Conservation (phyloP, 2,888 invertebrate species). For the Apamea monoglypha region DNA sequence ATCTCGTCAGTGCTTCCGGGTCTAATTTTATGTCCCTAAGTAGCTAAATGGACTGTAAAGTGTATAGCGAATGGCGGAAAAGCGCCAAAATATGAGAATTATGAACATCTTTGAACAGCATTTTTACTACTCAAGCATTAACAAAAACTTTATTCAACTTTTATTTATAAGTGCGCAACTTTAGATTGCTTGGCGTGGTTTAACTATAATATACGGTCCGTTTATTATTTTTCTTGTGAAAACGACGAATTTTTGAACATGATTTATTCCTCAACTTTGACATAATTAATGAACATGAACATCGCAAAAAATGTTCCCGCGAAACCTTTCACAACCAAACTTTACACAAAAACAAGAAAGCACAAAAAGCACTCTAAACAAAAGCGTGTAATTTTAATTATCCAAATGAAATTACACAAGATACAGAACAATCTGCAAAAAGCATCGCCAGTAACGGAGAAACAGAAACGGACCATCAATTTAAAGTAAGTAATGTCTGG, state of each 20-base stretch:
- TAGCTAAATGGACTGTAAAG: constrained; percentile 40
- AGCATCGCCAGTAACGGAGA: constrained; percentile 39
- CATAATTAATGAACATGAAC: constrained; percentile 18
- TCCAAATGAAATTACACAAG: constrained; percentile 29
- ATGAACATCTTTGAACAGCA: constrained; percentile 8
- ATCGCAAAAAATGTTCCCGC: neutral
- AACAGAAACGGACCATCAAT: constrained; percentile 54
- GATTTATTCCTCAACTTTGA: constrained; percentile 27
- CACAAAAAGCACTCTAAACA: neutral
- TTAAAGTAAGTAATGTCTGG: constrained; percentile 58
- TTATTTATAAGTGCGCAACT: constrained; percentile 28
- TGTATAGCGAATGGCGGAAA: constrained; percentile 26
- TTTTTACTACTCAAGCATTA: constrained; percentile 5
- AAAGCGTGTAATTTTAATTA: constrained; percentile 36
- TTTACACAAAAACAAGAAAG: neutral
- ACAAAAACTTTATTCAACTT: constrained; percentile 29
- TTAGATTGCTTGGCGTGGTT: constrained; percentile 22
- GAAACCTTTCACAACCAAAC: neutral
- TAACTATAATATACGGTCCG: constrained; percentile 25
- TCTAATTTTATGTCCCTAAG: constrained; percentile 38
- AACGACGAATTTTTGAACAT: constrained; percentile 25
- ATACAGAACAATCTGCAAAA: constrained; percentile 49
- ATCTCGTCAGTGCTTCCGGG: constrained; percentile 42
- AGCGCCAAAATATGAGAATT: constrained; percentile 16
- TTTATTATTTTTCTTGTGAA: constrained; percentile 25